Conservation (phyloP, 2,113 vertebrate genomes). For the Entomyzon cyanotis region DNA sequence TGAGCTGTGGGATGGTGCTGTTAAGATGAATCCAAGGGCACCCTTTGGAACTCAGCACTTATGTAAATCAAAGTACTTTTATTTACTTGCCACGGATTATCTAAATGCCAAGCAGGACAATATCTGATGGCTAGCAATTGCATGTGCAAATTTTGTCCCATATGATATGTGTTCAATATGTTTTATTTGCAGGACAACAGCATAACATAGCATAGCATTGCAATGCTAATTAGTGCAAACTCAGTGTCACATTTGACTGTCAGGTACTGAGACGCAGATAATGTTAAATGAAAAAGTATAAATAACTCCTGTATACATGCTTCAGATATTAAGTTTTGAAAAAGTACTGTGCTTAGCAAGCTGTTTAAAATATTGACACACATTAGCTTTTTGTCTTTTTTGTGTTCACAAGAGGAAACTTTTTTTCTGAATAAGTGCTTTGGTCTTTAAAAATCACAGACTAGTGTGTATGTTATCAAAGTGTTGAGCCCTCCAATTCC, state of each 20-base stretch:
- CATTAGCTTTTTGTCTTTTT: not conserved
- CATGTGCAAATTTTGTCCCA: not conserved
- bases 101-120: not conserved
- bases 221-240: not conserved
- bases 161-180: not conserved
- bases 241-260: not conserved
- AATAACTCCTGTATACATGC: not conserved
- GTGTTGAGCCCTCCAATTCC: not conserved
- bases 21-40: not conserved
- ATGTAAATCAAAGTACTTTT: not conserved
- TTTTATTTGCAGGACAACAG: not conserved
- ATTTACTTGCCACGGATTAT: not conserved
- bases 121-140: not conserved
- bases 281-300: not conserved
- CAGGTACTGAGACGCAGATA: not conserved
- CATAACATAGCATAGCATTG: not conserved
- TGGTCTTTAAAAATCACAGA: not conserved
- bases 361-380: not conserved
- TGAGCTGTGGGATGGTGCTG: not conserved
- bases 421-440: not conserved
- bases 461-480: not conserved
- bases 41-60: not conserved
- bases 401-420: not conserved
- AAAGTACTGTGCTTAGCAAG: not conserved
- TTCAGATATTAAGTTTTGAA: not conserved